Evolutionary conservation across 2,888 invertebrate species (phyloP), one percentile per base, ranked within the genome.

Genomic region (Oeneis ivallda): DNA sequence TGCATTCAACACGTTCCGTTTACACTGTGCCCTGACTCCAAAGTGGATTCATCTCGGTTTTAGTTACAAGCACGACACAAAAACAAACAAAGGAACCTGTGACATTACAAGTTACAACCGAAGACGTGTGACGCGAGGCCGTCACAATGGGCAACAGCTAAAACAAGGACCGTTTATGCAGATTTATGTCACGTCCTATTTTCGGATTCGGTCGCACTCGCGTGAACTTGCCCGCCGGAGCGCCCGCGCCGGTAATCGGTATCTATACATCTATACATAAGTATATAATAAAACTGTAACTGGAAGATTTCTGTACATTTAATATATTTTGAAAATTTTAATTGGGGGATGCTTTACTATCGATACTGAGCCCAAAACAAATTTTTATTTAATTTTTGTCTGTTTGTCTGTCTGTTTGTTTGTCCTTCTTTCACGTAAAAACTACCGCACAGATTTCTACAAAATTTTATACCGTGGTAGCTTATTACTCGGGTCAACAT

Each of bases 131-230:
- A 66, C 54, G 64, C 66, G 60, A 60, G 59, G 53, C 39, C 62
- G 62, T 81, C 79, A 85, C 85, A 83, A 83, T 82, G 78, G 75
- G 70, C 74, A 73, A 70, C 74, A 75, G 81, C 83, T 74, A 77
- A 87, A 86, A 85, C 85, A 86, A 85, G 81, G 79, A 77, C 82
- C 83, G 84, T 87, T 87, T 87, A 89, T 86, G 87, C 83, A 85
- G 85, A 89, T 89, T 87, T 86, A 88, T 89, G 89, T 89, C 89
- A 88, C 83, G 83, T 72, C 85, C 86, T 89, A 89, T 89, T 88
- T 89, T 78, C 71, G 84, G 82, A 80, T 72, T 75, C 77, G 80
- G 75, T 77, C 77, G 81, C 76, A 80, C 76, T 78, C 79, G 80
- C 83, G 79, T 87, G 85, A 85, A 85, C 85, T 85, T 86, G 85